Evolutionary conservation across 2,888 invertebrate species (phyloP), one percentile per base, ranked within the genome.

Genomic region (Nesidiocoris tenuis): DNA sequence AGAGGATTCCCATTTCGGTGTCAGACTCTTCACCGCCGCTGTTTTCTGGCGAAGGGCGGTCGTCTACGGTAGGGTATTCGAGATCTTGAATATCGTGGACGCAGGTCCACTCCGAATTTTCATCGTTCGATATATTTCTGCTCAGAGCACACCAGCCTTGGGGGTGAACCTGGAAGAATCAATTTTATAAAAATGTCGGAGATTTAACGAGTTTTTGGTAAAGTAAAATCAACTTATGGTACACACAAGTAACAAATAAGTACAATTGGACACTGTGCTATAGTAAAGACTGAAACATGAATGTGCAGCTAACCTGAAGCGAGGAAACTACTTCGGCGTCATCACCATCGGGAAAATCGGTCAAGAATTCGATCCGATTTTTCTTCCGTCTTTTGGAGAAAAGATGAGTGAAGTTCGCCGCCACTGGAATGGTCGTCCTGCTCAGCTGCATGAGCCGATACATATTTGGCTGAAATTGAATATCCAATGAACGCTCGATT

Each of bases 21-120:
- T 78, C 78, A 18, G 78, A 78, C 18, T 78, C 78, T 22, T 78
- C 78, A 1, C 61, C 78, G 19, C 59, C 70, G n/a, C 74, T 70
- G 1, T 63, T 65, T 18, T 78, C 78, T 16, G 77, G 75, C n/a
- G 78, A 68, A 1, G 75, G 74, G 18, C 63, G 55, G 18, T 68
- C 59, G 19, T 78, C 76, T 5, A 18, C 7, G 9, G 21, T 17
- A 18, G 61, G 72, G 2, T 66, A n/a, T 61, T 78, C 82, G 9
- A 82, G 81, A 61, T 91, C 90, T 85, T 95, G 95, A 79, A 97
- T 94, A 83, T 96, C 95, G 84, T 97, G 96, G 72, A 97, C 90
- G 82, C 95, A 94, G 5, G 95, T 95, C 94, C 95, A 96, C 91
- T 96, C 96, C 56, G 93, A 91, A 82, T 88, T 88, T 83, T 96